phyloP scores from a whole-genome alignment of 2,113 vertebrate species.

The Otocyon megalotis region DNA sequence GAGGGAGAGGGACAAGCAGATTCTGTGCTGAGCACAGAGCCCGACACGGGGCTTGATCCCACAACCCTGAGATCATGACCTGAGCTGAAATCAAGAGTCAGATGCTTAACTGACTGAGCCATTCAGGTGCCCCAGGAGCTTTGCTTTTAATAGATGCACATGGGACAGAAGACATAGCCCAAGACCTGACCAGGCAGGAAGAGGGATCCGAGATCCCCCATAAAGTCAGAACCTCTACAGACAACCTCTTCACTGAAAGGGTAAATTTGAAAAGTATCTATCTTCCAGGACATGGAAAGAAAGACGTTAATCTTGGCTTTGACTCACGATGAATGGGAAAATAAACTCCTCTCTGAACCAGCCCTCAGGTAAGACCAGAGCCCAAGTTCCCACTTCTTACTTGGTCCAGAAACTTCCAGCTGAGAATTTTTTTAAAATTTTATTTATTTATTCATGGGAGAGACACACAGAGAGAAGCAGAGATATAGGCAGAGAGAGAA shows the following conservation, averaged over 20 bases:
- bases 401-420: neutral
- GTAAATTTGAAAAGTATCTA: neutral
- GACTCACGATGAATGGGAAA: neutral
- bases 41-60: neutral
- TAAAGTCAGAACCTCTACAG: neutral
- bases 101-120: neutral
- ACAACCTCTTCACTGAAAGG: neutral
- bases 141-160: neutral
- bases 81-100: neutral
- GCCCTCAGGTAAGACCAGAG: neutral
- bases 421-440: neutral
- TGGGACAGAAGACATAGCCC: neutral
- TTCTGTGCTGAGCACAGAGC: neutral
- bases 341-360: neutral
- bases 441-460: no score
- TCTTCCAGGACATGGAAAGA: neutral
- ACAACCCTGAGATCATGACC: neutral
- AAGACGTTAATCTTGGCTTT: neutral
- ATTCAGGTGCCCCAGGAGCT: neutral
- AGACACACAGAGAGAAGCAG: no score
- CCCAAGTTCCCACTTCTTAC: neutral
- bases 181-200: neutral
- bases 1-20: neutral
- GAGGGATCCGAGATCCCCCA: neutral
- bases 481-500: no score